Evolutionary conservation across 2,888 invertebrate species (phyloP).

Genomic region (Catocala sponsa): DNA sequence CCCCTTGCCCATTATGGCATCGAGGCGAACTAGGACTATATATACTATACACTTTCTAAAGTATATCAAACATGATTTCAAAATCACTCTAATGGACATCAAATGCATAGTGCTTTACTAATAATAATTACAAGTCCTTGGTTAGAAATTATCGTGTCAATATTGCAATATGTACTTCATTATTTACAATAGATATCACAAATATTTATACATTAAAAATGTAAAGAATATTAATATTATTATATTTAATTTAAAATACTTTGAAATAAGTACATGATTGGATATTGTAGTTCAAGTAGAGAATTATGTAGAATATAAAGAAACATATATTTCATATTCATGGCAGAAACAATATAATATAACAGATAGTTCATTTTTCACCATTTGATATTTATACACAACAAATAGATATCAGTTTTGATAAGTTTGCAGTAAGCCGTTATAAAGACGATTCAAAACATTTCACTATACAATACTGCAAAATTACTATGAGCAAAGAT

Average conservation of each 20-base stretch:
- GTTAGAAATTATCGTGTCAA: conserved; percentile 50
- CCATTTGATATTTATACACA: no score
- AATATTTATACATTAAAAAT: conserved; percentile 46
- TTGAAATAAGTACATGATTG: conserved; percentile 22
- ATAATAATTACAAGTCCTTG: conserved; percentile 27
- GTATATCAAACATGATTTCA: conserved; percentile 35
- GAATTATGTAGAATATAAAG: conserved; percentile 4
- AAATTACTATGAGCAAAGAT: conserved; percentile 33
- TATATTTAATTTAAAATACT: conserved; percentile 12
- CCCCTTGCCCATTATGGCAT: no score
- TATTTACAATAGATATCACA: conserved; percentile 65
- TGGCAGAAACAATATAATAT: neutral
- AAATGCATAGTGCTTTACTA: conserved; percentile 45
- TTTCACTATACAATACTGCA: conserved; percentile 31
- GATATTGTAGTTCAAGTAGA: conserved; percentile 9
- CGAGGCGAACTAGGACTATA: no score
- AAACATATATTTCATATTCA: no score
- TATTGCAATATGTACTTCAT: conserved; percentile 44
- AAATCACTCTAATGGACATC: conserved; percentile 27
- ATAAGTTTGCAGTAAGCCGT: conserved; percentile 19
- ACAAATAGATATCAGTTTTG: neutral
- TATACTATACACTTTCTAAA: conserved; percentile 9
- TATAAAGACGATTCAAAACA: conserved; percentile 20
- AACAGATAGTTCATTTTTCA: neutral
- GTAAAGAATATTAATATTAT: conserved; percentile 29